Evolutionary conservation across 1,140 invertebrate genomes (phyloP), one percentile per base, ranked within the genome.

Genomic region (Papilio polytes): DNA sequence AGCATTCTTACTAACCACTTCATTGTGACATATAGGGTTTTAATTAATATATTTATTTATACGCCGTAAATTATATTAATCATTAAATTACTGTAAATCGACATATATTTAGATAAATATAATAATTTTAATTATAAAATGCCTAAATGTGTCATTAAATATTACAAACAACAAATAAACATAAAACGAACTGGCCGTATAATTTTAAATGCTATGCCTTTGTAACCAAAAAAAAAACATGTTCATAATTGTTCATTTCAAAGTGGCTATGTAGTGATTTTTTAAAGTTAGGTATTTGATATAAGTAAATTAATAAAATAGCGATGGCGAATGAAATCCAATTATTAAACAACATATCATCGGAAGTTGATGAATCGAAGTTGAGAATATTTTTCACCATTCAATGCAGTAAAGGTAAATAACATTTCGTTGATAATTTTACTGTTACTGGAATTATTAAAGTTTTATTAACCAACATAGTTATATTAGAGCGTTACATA

Each of bases 401-500:
- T 74, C 87, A 92, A 79, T 90, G 90, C 73, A 90, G 89, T 46
- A 91, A 94, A 88, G 91, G 92, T 91, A 89, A 83, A 74, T 70
- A 63, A 63, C 10, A 26, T 70, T 36, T 26, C 6, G 12, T 66
- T 31, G 31, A 12, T 18, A 20, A n/a, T 56, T 8, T 7, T 41
- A 41, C 36, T 41, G 7, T 8, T 20, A 56, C 53, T 56, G 9
- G 20, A 56, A 56, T 56, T 56, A 56, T 56, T 56, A 9, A n/a
- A 9, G 20, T 56, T 56, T 1, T 7, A 56, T 56, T 20, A 53
- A 56, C 48, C 48, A 51, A 51, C 13, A 51, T 13, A 15, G 18
- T 51, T 12, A 48, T 22, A 26, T 8, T 22, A 63, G 6, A 41
- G 7, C 7, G 0, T 41, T 36, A 63, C 26, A 10, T 6, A 31